Evolutionary conservation across 64 coral and sea anemone genomes (phyloP), one percentile per base, ranked within the genome.

Genomic region (Anthopleura sola): DNA sequence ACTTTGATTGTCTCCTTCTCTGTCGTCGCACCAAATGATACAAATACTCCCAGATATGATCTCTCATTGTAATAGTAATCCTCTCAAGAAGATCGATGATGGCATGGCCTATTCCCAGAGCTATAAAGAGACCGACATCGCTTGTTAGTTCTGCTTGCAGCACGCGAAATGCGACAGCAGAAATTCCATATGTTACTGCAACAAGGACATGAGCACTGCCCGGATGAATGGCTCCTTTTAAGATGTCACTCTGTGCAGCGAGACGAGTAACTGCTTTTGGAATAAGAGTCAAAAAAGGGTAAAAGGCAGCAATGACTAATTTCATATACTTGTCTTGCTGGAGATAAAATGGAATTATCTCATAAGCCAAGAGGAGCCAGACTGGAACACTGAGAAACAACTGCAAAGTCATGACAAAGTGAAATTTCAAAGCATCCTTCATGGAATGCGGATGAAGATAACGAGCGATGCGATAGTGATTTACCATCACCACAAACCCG

Each of bases 31-130:
- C 39, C n/a, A 71, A 57, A 3, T 71, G 71, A 66, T 85, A 94
- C 28, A 94, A 55, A 33, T 80, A 82, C 24, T 87, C 85, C 93
- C 93, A 94, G n/a, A 87, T 37, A 74, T 94, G 86, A 55, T 94
- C 93, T 60, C 93, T 87, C 84, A 94, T 91, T 24, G 89, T 86
- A n/a, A 94, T 91, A 14, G 93, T 94, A 37, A 93, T 13, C 50
- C 50, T 53, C 50, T 53, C 50, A 1, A 53, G 50, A 13, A 53
- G 50, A 53, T 53, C 50, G 7, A 53, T 86, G 5, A 85, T 60
- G 31, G 87, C 87, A 49, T 93, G 87, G 1, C 56, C 92, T 17
- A 86, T 37, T 18, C 92, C 88, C 8, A 93, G 44, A 1, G 80
- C 66, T 78, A 88, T 60, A 50, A 84, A 92, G 0, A 84, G 50